Conservation (phyloP, 2,888 invertebrate genomes). For the Sphinx pinastri region DNA sequence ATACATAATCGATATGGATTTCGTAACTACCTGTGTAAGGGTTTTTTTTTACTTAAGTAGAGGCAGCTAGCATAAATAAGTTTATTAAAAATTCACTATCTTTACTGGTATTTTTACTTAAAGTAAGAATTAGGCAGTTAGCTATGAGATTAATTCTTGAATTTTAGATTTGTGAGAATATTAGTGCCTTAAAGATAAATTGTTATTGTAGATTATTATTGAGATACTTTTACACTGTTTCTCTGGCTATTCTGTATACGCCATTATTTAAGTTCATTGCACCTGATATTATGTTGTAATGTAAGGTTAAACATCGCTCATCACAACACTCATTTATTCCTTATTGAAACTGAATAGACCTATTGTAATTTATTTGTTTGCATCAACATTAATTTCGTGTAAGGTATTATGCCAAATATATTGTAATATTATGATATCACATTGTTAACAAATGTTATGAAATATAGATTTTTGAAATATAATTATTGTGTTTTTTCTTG, state of each 20-base stretch:
- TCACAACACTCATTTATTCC: slow-evolving; percentile 57
- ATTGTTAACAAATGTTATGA: slow-evolving; percentile 81
- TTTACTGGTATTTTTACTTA: slow-evolving; percentile 20
- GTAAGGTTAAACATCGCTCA: slow-evolving; percentile 49
- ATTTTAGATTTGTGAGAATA: slow-evolving; percentile 49
- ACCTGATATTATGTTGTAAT: slow-evolving; percentile 34
- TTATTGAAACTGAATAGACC: slow-evolving; percentile 39
- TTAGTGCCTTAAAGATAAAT: slow-evolving; percentile 63
- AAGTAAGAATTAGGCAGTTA: slow-evolving; percentile 51
- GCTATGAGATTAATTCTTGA: slow-evolving; percentile 41
- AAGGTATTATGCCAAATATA: slow-evolving; percentile 82
- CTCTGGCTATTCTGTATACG: not conserved
- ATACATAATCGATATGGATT: not conserved
- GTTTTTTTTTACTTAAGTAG: not conserved
- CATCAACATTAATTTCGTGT: slow-evolving; percentile 65
- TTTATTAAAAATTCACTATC: slow-evolving; percentile 4
- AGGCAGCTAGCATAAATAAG: slow-evolving; percentile 7
- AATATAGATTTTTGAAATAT: slow-evolving; percentile 77
- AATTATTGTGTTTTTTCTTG: slow-evolving; percentile 38
- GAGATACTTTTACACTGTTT: slow-evolving; percentile 23
- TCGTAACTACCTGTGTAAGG: slow-evolving; percentile 6
- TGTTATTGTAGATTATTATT: slow-evolving; percentile 29
- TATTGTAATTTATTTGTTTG: slow-evolving; percentile 61
- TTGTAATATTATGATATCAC: slow-evolving; percentile 78
- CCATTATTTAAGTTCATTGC: slow-evolving; percentile 33